Conservation (phyloP, 1,140 invertebrate genomes). For the Drosophila ercepeae region DNA sequence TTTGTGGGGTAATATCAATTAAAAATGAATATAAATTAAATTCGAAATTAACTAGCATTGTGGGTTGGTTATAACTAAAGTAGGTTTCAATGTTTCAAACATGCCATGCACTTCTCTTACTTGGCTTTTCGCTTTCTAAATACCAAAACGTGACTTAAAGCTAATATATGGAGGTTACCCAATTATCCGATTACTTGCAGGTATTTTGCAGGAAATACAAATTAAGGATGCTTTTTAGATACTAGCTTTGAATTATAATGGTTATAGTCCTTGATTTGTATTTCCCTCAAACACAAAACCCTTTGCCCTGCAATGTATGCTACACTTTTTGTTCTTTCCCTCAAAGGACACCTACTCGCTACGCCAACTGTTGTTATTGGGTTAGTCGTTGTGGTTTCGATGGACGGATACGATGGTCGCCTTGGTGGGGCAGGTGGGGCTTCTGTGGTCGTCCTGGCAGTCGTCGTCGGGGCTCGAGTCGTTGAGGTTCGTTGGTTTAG, state of each 20-base stretch:
- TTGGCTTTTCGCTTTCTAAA: constrained; percentile 13
- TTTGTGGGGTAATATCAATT: constrained; percentile 51
- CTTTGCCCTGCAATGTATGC: constrained; percentile 14
- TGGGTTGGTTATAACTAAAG: constrained; percentile 48
- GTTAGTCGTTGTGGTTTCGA: constrained; percentile 57
- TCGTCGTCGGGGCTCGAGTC: constrained; percentile 10
- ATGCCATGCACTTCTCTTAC: constrained; percentile 64
- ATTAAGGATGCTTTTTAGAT: neutral
- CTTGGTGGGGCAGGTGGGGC: neutral
- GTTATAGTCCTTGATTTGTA: neutral
- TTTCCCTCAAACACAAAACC: neutral
- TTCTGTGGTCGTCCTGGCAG: constrained; percentile 9
- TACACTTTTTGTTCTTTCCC: constrained; percentile 4
- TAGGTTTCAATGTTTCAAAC: constrained; percentile 70
- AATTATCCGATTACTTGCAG: constrained; percentile 15
- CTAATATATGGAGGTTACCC: constrained; percentile 9
- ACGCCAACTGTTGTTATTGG: constrained; percentile 44
- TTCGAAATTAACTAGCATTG: constrained; percentile 48
- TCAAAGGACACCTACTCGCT: constrained; percentile 58
- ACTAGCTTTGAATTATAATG: neutral
- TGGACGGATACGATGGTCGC: neutral
- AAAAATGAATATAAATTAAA: constrained; percentile 42
- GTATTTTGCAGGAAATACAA: neutral
- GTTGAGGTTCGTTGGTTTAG: neutral
- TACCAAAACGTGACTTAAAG: constrained; percentile 17